A percentile compares a stretch with the other conserved stretches of the same genome.
Conservation (phyloP, 1,140 invertebrate genomes). For the Lasioglossum albipes region DNA sequence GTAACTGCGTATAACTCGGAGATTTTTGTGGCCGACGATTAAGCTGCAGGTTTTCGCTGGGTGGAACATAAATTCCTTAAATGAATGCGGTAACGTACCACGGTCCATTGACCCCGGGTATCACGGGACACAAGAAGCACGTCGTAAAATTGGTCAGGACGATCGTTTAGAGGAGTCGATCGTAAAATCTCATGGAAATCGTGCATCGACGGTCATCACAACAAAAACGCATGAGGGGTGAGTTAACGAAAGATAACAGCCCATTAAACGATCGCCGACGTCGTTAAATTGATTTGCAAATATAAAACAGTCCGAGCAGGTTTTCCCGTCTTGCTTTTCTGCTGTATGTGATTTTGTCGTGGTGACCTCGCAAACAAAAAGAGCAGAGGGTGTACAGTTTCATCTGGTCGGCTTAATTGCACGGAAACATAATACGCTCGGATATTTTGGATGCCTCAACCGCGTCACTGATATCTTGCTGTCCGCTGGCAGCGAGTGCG, state of each 20-base stretch:
- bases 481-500: too few species aligned
- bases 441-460: neutral
- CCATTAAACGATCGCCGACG: slow-evolving; percentile 30
- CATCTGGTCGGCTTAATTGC: neutral
- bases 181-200: slow-evolving; percentile 17
- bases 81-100: too few species aligned
- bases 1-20: too few species aligned
- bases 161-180: neutral
- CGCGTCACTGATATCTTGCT: too few species aligned
- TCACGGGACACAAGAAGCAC: neutral
- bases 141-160: neutral
- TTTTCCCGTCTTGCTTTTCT: slow-evolving; percentile 2
- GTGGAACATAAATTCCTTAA: too few species aligned
- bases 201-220: slow-evolving; percentile 18
- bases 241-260: slow-evolving; percentile 38
- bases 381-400: neutral
- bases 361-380: neutral
- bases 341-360: neutral
- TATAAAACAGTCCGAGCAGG: slow-evolving; percentile 24
- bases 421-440: neutral
- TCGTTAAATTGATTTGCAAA: slow-evolving; percentile 45
- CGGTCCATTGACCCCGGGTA: neutral
- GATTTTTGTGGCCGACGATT: too few species aligned
- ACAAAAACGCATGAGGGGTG: neutral
- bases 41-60: too few species aligned